Evolutionary conservation across 2,888 invertebrate species (phyloP).

Genomic region (Hydraecia micacea): DNA sequence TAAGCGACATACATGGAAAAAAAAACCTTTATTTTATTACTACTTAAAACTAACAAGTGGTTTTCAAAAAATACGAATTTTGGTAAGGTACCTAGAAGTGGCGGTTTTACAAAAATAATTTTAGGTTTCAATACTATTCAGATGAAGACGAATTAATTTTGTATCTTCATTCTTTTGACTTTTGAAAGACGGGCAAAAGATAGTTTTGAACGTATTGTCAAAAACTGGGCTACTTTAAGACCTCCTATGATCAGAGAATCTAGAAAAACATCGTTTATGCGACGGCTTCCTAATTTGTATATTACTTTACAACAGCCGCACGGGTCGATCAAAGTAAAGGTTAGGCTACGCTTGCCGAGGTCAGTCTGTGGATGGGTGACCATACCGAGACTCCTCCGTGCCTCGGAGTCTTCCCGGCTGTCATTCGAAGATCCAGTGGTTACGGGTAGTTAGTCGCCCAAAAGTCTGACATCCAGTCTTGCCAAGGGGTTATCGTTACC

Average conservation of each 20-base stretch:
- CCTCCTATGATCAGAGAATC: not conserved
- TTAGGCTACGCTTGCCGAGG: not conserved
- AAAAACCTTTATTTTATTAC: not conserved
- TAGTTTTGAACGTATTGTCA: not conserved
- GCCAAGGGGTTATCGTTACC: too few relatives aligned
- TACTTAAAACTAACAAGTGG: constrained; percentile 43
- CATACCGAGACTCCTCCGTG: not conserved
- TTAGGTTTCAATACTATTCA: constrained; percentile 24
- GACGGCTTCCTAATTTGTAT: not conserved
- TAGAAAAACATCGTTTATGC: not conserved
- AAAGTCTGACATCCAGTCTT: not conserved
- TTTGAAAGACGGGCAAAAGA: not conserved
- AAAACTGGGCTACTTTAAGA: not conserved
- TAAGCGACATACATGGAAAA: not conserved
- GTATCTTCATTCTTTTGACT: constrained; percentile 10
- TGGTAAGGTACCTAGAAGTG: constrained; percentile 36
- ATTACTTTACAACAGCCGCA: too few relatives aligned
- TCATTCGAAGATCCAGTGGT: not conserved
- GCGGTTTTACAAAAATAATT: constrained; percentile 57
- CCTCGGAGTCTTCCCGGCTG: not conserved
- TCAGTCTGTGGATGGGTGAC: not conserved
- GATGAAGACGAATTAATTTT: not conserved
- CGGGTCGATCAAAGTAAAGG: too few relatives aligned
- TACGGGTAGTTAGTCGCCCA: not conserved
- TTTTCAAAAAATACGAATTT: constrained; percentile 58